phyloP scores from a whole-genome alignment of 2,888 invertebrate species.

The Leptothorax acervorum region DNA sequence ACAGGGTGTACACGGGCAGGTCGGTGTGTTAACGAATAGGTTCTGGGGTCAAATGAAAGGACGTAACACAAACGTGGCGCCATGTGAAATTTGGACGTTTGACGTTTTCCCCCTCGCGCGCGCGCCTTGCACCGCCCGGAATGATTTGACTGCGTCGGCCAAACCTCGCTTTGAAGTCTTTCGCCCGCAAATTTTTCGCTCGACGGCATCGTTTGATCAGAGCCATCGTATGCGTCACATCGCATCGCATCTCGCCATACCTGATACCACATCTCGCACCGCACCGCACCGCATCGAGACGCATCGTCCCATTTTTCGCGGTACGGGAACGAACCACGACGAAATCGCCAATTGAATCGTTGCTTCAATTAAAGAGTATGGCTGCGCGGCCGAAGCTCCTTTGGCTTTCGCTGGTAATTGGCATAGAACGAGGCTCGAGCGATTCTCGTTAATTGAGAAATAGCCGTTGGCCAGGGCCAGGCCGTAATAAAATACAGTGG shows the following conservation, averaged over 20 bases:
- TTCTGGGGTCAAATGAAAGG: constrained; percentile 50
- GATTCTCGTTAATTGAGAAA: constrained; percentile 53
- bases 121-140: constrained; percentile 30
- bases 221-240: constrained; percentile 43
- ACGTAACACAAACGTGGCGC: constrained; percentile 44
- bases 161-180: constrained; percentile 53
- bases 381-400: constrained; percentile 18
- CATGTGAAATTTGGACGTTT: constrained; percentile 52
- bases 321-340: not conserved
- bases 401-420: constrained; percentile 41
- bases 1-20: not conserved
- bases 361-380: constrained; percentile 43
- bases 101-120: constrained; percentile 36
- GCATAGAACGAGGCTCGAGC: constrained; percentile 15
- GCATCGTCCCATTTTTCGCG: constrained; percentile 38
- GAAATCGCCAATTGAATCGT: constrained; percentile 48
- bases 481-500: constrained; percentile 26
- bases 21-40: constrained; percentile 49
- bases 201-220: constrained; percentile 53
- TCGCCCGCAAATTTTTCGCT: constrained; percentile 55
- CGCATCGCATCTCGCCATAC: not conserved
- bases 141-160: constrained; percentile 51
- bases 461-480: constrained; percentile 10
- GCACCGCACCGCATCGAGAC: constrained; percentile 6
- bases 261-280: no score